phyloP scores from a whole-genome alignment of 2,797 vertebrate species.

The Argyrosomus regius region DNA sequence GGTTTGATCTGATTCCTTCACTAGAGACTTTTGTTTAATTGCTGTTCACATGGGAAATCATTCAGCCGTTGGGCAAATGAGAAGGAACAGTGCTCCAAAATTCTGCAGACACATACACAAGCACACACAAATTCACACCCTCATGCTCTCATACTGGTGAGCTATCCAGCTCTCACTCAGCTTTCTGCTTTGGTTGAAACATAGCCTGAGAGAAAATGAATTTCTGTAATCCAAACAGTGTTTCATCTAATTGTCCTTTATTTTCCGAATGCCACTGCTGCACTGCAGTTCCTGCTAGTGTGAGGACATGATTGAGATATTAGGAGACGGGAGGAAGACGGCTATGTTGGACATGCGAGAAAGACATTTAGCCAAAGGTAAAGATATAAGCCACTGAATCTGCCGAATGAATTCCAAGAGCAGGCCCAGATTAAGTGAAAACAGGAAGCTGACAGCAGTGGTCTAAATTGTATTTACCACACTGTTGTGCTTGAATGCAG shows the following conservation, averaged over 20 bases:
- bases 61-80: conserved; percentile 63
- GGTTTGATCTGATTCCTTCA: conserved; percentile 72
- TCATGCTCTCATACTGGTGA: conserved; percentile 7
- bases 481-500: conserved; percentile 35
- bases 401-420: conserved; percentile 30
- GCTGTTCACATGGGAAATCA: conserved; percentile 70
- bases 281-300: conserved; percentile 6
- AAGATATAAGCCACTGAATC: conserved; percentile 16
- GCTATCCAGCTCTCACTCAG: conserved; percentile 24
- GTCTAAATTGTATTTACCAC: conserved; percentile 38
- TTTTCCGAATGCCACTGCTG: conserved; percentile 32
- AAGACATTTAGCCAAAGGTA: conserved; percentile 31
- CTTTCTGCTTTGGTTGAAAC: conserved; percentile 48
- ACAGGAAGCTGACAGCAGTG: conserved; percentile 32
- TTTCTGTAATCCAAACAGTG: conserved; percentile 50
- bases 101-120: conserved; percentile 40
- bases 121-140: conserved; percentile 25
- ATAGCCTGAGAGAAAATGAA: conserved; percentile 38
- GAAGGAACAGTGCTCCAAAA: conserved; percentile 44
- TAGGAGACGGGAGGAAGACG: conserved; percentile 8
- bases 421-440: conserved; percentile 23
- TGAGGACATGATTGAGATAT: conserved; percentile 21
- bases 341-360: conserved; percentile 15
- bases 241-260: conserved; percentile 45
- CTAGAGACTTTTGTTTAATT: conserved; percentile 77